A percentile compares a stretch with the other conserved stretches of the same genome.
These are phyloP conservation scores for Cheirogaleus major DNA, from an alignment of 2,797 vertebrate species.

Conservation along the genomic window DNA sequence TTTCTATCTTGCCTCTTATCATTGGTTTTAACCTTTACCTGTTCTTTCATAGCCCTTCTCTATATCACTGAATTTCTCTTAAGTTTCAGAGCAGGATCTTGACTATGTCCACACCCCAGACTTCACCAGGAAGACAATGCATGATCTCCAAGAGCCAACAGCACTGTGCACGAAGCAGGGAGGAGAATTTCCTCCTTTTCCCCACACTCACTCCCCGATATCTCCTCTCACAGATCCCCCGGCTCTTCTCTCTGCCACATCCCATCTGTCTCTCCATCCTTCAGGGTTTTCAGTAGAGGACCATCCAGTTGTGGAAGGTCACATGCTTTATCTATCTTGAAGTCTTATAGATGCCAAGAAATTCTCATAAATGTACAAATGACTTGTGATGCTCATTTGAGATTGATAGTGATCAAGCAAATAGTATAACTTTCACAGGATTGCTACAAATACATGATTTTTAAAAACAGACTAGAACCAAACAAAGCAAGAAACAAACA, in stretches of 20 bases:
- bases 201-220: rapidly evolving
- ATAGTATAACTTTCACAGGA: background rate
- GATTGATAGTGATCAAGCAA: background rate
- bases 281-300: background rate
- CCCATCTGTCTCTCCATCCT: background rate
- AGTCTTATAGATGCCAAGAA: background rate
- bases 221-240: background rate
- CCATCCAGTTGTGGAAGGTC: background rate
- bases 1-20: background rate
- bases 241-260: background rate
- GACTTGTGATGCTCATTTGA: background rate
- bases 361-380: background rate
- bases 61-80: background rate
- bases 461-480: background rate
- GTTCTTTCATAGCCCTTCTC: background rate
- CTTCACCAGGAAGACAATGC: background rate
- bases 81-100: background rate
- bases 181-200: background rate
- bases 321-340: background rate
- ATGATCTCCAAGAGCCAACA: background rate
- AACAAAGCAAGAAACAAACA: background rate
- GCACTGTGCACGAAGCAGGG: background rate
- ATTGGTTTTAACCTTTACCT: background rate
- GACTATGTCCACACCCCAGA: background rate
- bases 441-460: background rate